These are phyloP conservation scores for Eptesicus fuscus DNA, from an alignment of 2,113 vertebrate genomes.

Conservation along the genomic window DNA sequence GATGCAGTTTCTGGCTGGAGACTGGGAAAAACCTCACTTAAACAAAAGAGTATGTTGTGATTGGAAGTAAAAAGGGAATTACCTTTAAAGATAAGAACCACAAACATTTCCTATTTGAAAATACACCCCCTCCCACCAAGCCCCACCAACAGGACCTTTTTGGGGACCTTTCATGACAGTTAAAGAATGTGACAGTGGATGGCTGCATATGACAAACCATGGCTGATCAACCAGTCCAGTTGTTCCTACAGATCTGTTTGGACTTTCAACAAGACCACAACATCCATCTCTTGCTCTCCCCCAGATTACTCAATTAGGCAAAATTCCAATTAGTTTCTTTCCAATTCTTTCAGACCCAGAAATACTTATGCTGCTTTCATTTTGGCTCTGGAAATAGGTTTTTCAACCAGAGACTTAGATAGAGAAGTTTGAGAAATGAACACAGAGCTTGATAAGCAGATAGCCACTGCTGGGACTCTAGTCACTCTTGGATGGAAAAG, in stretches of 20 bases:
- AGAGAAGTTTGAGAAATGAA: constrained; percentile 50
- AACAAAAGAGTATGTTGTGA: constrained; percentile 82
- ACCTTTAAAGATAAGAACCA: constrained; percentile 82
- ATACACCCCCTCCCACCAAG: constrained; percentile 43
- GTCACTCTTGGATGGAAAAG: background rate
- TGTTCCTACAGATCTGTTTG: constrained; percentile 43
- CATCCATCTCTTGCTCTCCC: constrained; percentile 48
- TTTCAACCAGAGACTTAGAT: constrained; percentile 42
- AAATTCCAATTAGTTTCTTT: constrained; percentile 50
- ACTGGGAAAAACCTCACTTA: constrained; percentile 77
- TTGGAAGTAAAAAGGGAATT: constrained; percentile 82
- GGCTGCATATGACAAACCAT: constrained; percentile 36
- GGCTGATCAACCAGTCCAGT: constrained; percentile 48
- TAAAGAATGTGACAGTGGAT: constrained; percentile 33
- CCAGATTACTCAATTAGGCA: constrained; percentile 59
- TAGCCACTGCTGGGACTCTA: background rate
- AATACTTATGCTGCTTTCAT: constrained; percentile 54
- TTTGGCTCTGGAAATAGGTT: constrained; percentile 62
- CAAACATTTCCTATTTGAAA: constrained; percentile 81
- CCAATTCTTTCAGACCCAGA: constrained; percentile 46
- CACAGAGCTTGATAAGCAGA: constrained; percentile 48
- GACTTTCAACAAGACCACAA: constrained; percentile 27
- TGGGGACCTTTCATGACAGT: background rate
- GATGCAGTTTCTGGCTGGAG: constrained; percentile 81
- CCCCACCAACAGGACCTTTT: constrained; percentile 50